These are phyloP conservation scores for Caerostris darwini DNA, from an alignment of 1,140 invertebrate species.

Conservation along the genomic window DNA sequence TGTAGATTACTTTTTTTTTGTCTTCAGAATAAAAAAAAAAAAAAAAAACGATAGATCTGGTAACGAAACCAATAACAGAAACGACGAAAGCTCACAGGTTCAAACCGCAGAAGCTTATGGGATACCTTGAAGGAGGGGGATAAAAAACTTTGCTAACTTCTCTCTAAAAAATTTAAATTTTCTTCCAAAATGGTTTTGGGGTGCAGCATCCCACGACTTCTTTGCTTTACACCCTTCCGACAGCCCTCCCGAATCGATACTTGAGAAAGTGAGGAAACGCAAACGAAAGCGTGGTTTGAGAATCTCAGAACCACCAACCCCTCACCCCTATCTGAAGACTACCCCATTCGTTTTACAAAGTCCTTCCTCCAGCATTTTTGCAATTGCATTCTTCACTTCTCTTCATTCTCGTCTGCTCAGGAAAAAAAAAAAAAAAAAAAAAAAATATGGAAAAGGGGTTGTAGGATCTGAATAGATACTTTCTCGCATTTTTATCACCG, in stretches of 20 bases:
- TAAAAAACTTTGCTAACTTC: not conserved
- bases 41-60: too few relatives aligned
- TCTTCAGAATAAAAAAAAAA: not conserved
- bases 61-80: constrained; percentile 24
- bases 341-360: not conserved
- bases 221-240: not conserved
- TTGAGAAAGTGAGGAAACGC: constrained; percentile 12
- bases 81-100: not conserved
- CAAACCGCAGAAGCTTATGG: not conserved
- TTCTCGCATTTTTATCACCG: constrained; percentile 36
- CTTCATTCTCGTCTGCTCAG: not conserved
- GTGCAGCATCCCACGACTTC: not conserved
- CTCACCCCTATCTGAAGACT: too few relatives aligned
- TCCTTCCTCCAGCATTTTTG: not conserved
- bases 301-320: not conserved
- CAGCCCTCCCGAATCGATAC: not conserved
- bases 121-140: not conserved
- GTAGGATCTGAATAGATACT: not conserved
- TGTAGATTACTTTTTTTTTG: not conserved
- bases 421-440: not conserved
- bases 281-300: not conserved
- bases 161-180: constrained; percentile 39
- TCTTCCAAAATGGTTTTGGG: constrained; percentile 33
- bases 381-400: constrained; percentile 13
- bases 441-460: not conserved